phyloP scores from a whole-genome alignment of 2,888 invertebrate genomes.

The Thera obeliscata region DNA sequence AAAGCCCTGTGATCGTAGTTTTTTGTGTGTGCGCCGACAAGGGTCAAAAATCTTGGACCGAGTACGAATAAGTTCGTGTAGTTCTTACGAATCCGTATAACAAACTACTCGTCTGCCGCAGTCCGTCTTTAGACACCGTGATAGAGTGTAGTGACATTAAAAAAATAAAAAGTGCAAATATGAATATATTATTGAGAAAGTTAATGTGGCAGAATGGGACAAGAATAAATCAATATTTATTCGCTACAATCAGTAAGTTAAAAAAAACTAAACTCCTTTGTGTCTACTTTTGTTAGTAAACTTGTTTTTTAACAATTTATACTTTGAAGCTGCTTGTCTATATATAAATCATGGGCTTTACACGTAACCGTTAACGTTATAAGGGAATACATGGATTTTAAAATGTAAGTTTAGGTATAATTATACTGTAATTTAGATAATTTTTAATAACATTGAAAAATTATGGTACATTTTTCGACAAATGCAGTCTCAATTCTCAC shows the following conservation, averaged over 20 bases:
- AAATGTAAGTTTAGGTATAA: too few species aligned
- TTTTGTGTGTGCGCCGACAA: too few species aligned
- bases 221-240: constrained; percentile 75
- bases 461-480: too few species aligned
- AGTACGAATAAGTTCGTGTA: too few species aligned
- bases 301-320: neutral
- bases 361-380: too few species aligned
- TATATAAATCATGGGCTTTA: too few species aligned
- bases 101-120: constrained; percentile 30
- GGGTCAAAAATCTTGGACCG: too few species aligned
- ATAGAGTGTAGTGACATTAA: constrained; percentile 46
- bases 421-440: too few species aligned
- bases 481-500: constrained; percentile 97
- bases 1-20: too few species aligned
- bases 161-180: constrained; percentile 43
- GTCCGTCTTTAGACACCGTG: constrained; percentile 60
- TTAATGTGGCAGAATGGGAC: constrained; percentile 73
- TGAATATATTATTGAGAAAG: constrained; percentile 74
- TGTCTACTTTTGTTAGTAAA: neutral
- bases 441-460: too few species aligned
- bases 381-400: too few species aligned
- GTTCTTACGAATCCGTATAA: constrained; percentile 23
- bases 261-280: constrained; percentile 34
- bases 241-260: constrained; percentile 72
- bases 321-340: too few species aligned